Percentiles rank a stretch among this genome's conserved stretches.
Evolutionary conservation across 2,797 vertebrate species (phyloP).

Genomic region (Clarias platycephalus): DNA sequence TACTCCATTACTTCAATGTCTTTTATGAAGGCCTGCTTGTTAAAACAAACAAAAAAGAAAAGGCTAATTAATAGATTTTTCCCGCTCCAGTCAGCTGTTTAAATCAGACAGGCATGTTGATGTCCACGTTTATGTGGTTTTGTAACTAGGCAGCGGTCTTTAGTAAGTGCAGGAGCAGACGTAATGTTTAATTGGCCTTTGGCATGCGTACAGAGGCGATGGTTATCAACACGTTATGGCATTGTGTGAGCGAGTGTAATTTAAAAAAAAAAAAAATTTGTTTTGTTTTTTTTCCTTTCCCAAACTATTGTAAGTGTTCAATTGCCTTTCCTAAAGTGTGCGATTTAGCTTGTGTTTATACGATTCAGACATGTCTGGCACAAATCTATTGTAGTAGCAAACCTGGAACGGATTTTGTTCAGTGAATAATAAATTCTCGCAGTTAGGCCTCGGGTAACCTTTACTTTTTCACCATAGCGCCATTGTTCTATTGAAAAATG

Average conservation of each 20-base stretch:
- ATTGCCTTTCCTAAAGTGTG: constrained; percentile 36
- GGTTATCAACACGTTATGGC: neutral
- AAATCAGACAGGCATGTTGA: neutral
- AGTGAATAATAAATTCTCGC: neutral
- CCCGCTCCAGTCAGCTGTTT: neutral
- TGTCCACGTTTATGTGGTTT: neutral
- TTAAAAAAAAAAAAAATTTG: too few species aligned
- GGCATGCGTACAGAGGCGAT: neutral
- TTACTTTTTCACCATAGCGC: neutral
- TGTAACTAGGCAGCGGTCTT: neutral
- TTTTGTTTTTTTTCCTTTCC: neutral
- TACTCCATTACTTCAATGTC: neutral
- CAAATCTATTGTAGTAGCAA: constrained; percentile 24
- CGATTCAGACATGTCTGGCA: constrained; percentile 37
- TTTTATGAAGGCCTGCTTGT: neutral
- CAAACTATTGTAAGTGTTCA: constrained; percentile 7
- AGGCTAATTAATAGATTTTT: neutral
- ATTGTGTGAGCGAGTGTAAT: constrained; percentile 24
- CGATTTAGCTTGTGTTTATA: constrained; percentile 49
- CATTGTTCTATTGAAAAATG: neutral
- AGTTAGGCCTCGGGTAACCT: constrained; percentile 41
- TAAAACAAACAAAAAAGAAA: neutral
- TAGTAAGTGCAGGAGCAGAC: constrained; percentile 20
- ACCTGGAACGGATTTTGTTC: constrained; percentile 3
- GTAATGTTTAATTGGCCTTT: constrained; percentile 14